Evolutionary conservation across 2,888 invertebrate species (phyloP).

Genomic region (Orchestes rusci): DNA sequence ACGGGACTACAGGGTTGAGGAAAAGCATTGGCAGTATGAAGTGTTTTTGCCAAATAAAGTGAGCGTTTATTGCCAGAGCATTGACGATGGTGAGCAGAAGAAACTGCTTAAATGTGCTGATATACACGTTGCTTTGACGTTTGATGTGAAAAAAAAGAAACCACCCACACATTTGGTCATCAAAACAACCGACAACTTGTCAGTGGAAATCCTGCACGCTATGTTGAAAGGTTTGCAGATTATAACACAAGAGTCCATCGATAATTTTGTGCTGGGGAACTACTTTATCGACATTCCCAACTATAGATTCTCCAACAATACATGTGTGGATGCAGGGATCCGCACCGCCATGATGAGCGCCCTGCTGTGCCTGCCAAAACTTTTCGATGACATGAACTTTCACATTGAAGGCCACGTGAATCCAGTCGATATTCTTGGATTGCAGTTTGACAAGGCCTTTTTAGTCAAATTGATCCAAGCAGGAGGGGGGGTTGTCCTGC

Average conservation of each 20-base stretch:
- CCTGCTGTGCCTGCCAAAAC: conserved; percentile 32
- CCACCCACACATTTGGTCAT: conserved; percentile 35
- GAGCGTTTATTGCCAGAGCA: conserved; percentile 29
- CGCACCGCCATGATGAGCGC: conserved; percentile 31
- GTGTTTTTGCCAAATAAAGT: conserved; percentile 26
- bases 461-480: conserved; percentile 29
- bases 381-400: conserved; percentile 37
- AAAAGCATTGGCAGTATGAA: too few relatives aligned
- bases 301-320: conserved; percentile 24
- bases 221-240: conserved; percentile 34
- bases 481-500: conserved; percentile 34
- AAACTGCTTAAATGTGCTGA: conserved; percentile 25
- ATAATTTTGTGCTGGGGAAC: conserved; percentile 25
- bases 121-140: background rate
- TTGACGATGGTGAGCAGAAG: conserved; percentile 25
- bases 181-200: conserved; percentile 29
- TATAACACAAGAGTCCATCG: conserved; percentile 31
- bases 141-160: conserved; percentile 29
- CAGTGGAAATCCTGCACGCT: conserved; percentile 32
- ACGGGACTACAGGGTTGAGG: too few relatives aligned
- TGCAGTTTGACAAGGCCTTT: conserved; percentile 28
- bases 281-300: conserved; percentile 26
- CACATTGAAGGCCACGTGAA: conserved; percentile 29
- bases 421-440: conserved; percentile 24
- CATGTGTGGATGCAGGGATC: conserved; percentile 28